phyloP scores from a whole-genome alignment of 2,888 invertebrate genomes.

The Pseudoips prasinana region DNA sequence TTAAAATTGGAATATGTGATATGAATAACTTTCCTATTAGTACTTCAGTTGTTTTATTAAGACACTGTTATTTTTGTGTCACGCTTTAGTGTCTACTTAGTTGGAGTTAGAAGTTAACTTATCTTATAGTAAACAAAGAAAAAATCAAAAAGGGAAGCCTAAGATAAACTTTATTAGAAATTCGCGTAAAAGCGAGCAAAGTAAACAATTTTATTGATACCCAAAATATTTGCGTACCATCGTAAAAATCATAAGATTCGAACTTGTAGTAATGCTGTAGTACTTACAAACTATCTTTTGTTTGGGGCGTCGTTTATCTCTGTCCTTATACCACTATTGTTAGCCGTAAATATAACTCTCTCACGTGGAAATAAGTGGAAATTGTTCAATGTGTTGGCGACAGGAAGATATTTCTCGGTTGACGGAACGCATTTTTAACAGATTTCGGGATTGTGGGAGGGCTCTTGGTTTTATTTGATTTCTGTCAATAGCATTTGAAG shows the following conservation, averaged over 20 bases:
- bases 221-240: background rate
- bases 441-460: background rate
- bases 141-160: too few species aligned
- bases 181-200: background rate
- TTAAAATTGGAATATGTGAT: too few species aligned
- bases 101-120: too few species aligned
- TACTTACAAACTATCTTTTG: slow-evolving; percentile 54
- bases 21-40: too few species aligned
- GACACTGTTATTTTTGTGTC: too few species aligned
- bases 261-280: slow-evolving; percentile 16
- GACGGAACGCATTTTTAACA: slow-evolving; percentile 29
- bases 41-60: too few species aligned
- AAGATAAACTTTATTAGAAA: too few species aligned
- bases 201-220: slow-evolving; percentile 1
- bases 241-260: background rate
- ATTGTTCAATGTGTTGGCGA: slow-evolving; percentile 39
- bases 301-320: slow-evolving; percentile 56
- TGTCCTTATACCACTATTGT: slow-evolving; percentile 53
- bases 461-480: slow-evolving; percentile 20
- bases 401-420: slow-evolving; percentile 36
- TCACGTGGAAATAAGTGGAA: slow-evolving; percentile 47
- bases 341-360: slow-evolving; percentile 52
- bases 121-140: too few species aligned
- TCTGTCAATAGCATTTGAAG: background rate
- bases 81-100: too few species aligned